These are phyloP conservation scores for Eulithis testata DNA, from an alignment of 2,888 invertebrate species.

Conservation along the genomic window DNA sequence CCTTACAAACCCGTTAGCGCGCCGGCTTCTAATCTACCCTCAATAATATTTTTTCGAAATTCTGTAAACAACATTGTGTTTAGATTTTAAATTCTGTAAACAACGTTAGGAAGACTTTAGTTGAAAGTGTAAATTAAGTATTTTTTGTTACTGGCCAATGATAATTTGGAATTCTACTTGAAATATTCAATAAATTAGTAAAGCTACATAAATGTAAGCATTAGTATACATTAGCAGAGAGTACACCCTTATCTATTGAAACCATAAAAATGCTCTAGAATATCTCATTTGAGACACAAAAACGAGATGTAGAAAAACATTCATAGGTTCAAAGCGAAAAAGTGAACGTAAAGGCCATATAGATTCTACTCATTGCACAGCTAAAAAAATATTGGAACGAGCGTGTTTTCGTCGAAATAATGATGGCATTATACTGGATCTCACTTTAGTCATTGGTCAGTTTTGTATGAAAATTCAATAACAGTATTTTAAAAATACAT, in stretches of 20 bases:
- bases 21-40: background rate
- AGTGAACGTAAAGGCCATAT: too few relatives aligned
- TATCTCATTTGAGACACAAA: too few relatives aligned
- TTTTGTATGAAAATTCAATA: constrained; percentile 26
- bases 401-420: constrained; percentile 11
- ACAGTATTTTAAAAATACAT: constrained; percentile 27
- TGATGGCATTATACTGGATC: constrained; percentile 19
- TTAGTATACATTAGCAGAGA: background rate
- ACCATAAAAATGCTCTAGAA: too few relatives aligned
- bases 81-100: background rate
- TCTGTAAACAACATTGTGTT: background rate
- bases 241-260: too few relatives aligned
- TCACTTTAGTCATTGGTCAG: constrained; percentile 28
- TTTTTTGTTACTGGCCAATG: background rate
- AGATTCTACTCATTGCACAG: too few relatives aligned
- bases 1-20: background rate
- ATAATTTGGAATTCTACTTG: background rate
- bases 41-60: background rate
- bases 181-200: background rate
- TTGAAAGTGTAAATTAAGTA: background rate
- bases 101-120: background rate
- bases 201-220: too few relatives aligned
- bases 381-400: too few relatives aligned
- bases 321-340: too few relatives aligned
- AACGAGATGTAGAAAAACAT: too few relatives aligned